These are phyloP conservation scores for Smutsia temminckii DNA, from an alignment of 2,797 vertebrate species.

Conservation along the genomic window DNA sequence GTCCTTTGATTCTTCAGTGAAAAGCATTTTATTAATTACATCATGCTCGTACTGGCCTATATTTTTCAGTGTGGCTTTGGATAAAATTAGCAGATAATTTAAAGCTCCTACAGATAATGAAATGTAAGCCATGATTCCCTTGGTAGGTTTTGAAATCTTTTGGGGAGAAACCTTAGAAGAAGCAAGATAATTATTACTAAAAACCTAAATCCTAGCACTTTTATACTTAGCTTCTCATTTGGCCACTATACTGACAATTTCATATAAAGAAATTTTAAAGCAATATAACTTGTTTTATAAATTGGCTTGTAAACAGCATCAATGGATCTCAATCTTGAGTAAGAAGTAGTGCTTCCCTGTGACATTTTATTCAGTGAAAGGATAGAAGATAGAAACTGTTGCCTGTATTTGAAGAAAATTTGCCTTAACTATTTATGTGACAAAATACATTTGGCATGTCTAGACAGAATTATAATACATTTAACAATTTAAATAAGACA, in stretches of 20 bases:
- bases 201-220: background rate
- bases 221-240: slow-evolving; percentile 11
- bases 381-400: slow-evolving; percentile 72
- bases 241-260: slow-evolving; percentile 23
- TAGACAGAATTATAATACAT: slow-evolving; percentile 87
- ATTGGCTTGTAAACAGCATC: slow-evolving; percentile 54
- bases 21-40: slow-evolving; percentile 38
- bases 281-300: background rate
- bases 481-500: slow-evolving; percentile 79
- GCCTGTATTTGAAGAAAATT: slow-evolving; percentile 76
- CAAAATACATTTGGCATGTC: slow-evolving; percentile 80
- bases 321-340: slow-evolving; percentile 46
- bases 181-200: slow-evolving; percentile 52
- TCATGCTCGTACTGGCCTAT: background rate
- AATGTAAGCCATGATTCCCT: slow-evolving; percentile 38
- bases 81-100: slow-evolving; percentile 53
- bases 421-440: slow-evolving; percentile 75
- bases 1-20: background rate
- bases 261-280: slow-evolving; percentile 4
- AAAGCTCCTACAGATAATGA: slow-evolving; percentile 35
- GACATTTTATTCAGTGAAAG: slow-evolving; percentile 67
- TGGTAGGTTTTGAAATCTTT: slow-evolving; percentile 43
- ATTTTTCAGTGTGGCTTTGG: slow-evolving; percentile 40
- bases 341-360: slow-evolving; percentile 46
- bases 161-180: background rate